Conservation (phyloP, 2,888 invertebrate species). For the Drosophila silvestris region DNA sequence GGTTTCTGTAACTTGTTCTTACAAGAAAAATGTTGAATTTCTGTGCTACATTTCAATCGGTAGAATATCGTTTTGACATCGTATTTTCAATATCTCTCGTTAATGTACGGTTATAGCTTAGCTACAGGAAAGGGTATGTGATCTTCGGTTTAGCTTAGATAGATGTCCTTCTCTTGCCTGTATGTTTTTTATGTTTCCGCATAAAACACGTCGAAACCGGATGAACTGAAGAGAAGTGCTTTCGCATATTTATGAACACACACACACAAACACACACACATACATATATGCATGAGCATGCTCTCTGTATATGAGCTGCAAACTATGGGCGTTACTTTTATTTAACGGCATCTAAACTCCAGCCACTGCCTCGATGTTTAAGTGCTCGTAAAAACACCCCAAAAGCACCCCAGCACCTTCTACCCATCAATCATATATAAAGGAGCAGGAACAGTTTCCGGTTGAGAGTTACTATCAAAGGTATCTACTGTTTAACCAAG, state of each 20-base stretch:
- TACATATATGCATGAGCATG: conserved; percentile 12
- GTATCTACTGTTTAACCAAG: conserved; percentile 59
- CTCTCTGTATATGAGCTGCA: conserved; percentile 44
- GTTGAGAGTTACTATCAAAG: conserved; percentile 14
- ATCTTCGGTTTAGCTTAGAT: background rate
- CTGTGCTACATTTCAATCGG: background rate
- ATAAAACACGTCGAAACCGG: conserved; percentile 56
- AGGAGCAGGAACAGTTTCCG: conserved; percentile 3
- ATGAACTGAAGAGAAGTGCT: conserved; percentile 24
- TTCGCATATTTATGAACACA: conserved; percentile 23
- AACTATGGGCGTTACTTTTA: conserved; percentile 68
- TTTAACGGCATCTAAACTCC: conserved; percentile 66
- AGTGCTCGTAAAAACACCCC: conserved; percentile 67
- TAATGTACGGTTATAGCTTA: background rate
- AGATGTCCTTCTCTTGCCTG: background rate
- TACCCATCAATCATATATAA: conserved; percentile 67
- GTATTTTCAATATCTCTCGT: background rate
- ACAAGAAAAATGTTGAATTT: background rate
- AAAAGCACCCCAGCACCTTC: conserved; percentile 52
- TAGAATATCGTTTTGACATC: background rate
- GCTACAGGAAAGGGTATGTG: background rate
- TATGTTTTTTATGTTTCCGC: conserved; percentile 52
- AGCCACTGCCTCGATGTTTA: conserved; percentile 41
- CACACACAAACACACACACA: background rate
- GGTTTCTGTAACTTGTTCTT: background rate